Evolutionary conservation across 2,113 vertebrate species (phyloP).

Genomic region (Cavia porcellus): DNA sequence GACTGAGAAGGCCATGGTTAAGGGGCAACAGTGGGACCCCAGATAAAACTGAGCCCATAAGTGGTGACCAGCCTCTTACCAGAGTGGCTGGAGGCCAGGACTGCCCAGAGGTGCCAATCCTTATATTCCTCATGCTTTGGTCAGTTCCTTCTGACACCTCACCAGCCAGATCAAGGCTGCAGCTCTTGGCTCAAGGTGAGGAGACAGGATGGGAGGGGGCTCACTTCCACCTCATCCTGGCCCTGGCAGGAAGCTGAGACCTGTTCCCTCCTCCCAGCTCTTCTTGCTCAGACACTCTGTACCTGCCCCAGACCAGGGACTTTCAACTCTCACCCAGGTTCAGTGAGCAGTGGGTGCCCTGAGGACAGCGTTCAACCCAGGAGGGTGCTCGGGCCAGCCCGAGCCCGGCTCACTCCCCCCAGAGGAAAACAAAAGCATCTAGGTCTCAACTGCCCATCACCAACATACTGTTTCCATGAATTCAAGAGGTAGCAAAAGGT

Average conservation of each 20-base stretch:
- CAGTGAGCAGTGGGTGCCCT: background rate
- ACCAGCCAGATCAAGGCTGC: slow-evolving; percentile 74
- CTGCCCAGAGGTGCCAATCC: background rate
- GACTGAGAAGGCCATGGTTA: background rate
- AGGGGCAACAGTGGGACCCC: slow-evolving; percentile 44
- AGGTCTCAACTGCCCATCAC: slow-evolving; percentile 90
- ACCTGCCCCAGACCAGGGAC: background rate
- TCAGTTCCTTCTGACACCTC: slow-evolving; percentile 79
- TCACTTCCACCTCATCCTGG: slow-evolving; percentile 84
- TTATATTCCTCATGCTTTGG: slow-evolving; percentile 64
- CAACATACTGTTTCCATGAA: slow-evolving; percentile 92
- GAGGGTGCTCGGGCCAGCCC: background rate
- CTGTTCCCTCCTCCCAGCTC: slow-evolving; percentile 76
- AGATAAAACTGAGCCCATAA: background rate
- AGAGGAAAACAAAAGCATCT: slow-evolving; percentile 82
- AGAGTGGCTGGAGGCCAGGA: background rate
- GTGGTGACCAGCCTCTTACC: background rate
- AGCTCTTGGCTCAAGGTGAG: slow-evolving; percentile 78
- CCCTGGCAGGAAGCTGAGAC: slow-evolving; percentile 81
- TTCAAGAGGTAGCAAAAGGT: slow-evolving; percentile 97
- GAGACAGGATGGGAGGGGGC: slow-evolving; percentile 82
- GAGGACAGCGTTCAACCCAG: background rate
- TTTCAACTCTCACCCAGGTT: background rate
- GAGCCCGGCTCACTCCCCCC: background rate
- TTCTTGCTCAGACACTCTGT: slow-evolving; percentile 66